These are phyloP conservation scores for Pseudococcus viburni DNA, from an alignment of 2,888 invertebrate genomes.

Conservation along the genomic window DNA sequence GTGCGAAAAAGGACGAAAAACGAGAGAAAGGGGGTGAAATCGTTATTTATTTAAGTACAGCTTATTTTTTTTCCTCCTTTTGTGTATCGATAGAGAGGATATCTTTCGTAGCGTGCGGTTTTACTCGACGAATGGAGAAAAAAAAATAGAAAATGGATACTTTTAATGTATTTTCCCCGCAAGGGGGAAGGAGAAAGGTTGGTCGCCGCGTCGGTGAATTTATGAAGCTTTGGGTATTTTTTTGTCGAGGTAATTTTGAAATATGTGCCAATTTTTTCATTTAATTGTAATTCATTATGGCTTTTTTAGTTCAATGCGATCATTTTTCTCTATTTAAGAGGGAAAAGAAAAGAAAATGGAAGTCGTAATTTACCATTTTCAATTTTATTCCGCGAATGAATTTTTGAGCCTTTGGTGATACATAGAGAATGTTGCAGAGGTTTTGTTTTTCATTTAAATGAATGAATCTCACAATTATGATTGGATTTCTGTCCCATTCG, in stretches of 20 bases:
- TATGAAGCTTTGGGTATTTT: neutral
- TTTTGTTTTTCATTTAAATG: too few relatives aligned
- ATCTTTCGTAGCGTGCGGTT: neutral
- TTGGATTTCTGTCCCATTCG: too few relatives aligned
- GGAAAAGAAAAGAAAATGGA: neutral
- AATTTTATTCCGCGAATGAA: neutral
- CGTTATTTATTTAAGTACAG: slow-evolving; percentile 40
- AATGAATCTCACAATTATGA: too few relatives aligned
- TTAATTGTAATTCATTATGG: slow-evolving; percentile 20
- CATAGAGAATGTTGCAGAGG: too few relatives aligned
- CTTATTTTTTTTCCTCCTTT: slow-evolving; percentile 12
- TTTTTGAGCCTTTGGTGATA: too few relatives aligned
- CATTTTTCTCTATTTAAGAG: neutral
- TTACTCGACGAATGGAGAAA: neutral
- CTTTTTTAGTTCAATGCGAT: neutral
- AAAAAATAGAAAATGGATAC: slow-evolving; percentile 22
- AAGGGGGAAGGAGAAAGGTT: neutral
- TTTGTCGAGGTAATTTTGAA: neutral
- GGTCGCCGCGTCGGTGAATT: neutral
- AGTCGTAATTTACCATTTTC: neutral
- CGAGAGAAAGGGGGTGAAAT: neutral
- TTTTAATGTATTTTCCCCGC: neutral
- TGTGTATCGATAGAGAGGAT: neutral
- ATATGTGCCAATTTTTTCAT: neutral
- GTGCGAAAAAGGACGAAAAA: neutral